Evolutionary conservation across 2,888 invertebrate species (phyloP).

Genomic region (Rhagonycha fulva): DNA sequence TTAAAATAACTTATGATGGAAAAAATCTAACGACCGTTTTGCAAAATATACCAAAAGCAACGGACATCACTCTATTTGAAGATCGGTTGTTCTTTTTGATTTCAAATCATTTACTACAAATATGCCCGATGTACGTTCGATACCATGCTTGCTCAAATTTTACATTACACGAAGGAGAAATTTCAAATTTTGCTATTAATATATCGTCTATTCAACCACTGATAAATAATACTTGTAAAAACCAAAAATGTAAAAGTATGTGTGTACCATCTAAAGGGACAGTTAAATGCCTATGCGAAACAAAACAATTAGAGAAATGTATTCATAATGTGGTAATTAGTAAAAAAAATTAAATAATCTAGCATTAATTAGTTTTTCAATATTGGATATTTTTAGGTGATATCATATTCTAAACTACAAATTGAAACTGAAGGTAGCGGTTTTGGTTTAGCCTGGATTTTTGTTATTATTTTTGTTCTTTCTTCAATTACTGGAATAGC

Average conservation of each 20-base stretch:
- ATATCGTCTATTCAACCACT: conserved; percentile 62
- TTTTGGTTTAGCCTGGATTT: not conserved
- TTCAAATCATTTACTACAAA: conserved; percentile 60
- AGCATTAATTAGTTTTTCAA: not conserved
- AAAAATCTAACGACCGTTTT: conserved; percentile 53
- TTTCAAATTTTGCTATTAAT: conserved; percentile 59
- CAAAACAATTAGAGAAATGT: not conserved
- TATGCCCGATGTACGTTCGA: conserved; percentile 63
- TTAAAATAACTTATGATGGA: conserved; percentile 58
- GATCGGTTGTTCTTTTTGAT: conserved; percentile 75
- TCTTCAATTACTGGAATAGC: not conserved
- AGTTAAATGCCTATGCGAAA: conserved; percentile 61
- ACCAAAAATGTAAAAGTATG: conserved; percentile 62
- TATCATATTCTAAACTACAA: not conserved
- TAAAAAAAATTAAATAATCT: not conserved
- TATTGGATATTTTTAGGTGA: not conserved
- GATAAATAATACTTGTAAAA: conserved; percentile 57
- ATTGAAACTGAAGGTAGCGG: not conserved
- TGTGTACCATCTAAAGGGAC: conserved; percentile 61
- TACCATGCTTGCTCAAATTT: conserved; percentile 56
- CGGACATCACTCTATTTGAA: conserved; percentile 73
- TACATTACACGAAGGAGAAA: conserved; percentile 54
- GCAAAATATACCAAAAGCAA: conserved; percentile 60
- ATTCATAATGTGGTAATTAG: not conserved
- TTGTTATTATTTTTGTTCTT: not conserved